Evolutionary conservation across 2,888 invertebrate species (phyloP), one percentile per base, ranked within the genome.

Genomic region (Phania funesta): DNA sequence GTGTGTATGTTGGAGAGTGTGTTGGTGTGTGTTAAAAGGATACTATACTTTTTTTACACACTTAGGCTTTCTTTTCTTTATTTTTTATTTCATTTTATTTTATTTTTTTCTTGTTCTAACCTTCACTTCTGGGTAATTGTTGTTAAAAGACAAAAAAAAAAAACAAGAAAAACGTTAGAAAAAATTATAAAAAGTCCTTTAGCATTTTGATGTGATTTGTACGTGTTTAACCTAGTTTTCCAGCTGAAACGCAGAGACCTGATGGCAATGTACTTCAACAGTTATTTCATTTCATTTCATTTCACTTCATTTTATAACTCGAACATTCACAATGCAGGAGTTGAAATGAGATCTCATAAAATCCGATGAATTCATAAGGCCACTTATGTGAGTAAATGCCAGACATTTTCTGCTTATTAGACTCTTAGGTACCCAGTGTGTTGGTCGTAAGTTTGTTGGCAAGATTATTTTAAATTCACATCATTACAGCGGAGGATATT

Each of bases 181-280:
- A 60, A 16, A 16, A 64, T 18, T n/a, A 35, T n/a, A 46, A 68
- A 73, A 82, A 46, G 58, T 13, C 64, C 58, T 82, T 82, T 75
- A 75, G 74, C 75, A 75, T 75, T 68, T 67, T 82, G 90, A 90
- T 90, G 89, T 87, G 90, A 89, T 89, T 90, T 89, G 90, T 90
- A 90, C 90, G 90, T 90, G 90, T 89, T 90, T 90, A 89, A 85
- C 87, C 84, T 62, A 82, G 24, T 44, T 79, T 78, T 65, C 8
- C 18, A 20, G 35, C 32, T 16, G 52, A 50, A 58, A 20, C 26
- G 38, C n/a, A 38, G 26, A 44, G 26, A 38, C 48, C 56, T 29
- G 48, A 13, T 64, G 26, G 50, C 50, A 22, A 48, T 60, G 50
- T 52, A 20, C 46, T 38, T 26, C 60, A 35, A 48, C 20, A 75